Conservation (phyloP, 2,797 vertebrate species). For the Serranus cabrilla region DNA sequence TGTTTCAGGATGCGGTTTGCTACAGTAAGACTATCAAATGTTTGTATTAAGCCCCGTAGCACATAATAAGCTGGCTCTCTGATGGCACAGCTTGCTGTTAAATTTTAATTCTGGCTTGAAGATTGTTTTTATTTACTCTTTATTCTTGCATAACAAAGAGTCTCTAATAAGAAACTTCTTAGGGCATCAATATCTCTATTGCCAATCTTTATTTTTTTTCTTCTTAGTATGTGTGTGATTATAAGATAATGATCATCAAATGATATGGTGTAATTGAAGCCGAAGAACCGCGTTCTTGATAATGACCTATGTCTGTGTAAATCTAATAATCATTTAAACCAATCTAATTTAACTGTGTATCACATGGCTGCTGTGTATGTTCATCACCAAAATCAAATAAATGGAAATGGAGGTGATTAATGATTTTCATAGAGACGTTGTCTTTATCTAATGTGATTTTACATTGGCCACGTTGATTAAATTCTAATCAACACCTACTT, state of each 20-base stretch:
- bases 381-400: constrained; percentile 66
- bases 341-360: constrained; percentile 66
- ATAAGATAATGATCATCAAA: constrained; percentile 67
- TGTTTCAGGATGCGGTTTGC: constrained; percentile 73
- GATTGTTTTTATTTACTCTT: constrained; percentile 69
- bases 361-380: constrained; percentile 52
- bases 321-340: constrained; percentile 68
- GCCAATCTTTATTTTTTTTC: constrained; percentile 10
- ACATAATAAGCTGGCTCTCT: constrained; percentile 64
- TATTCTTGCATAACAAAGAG: constrained; percentile 66
- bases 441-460: constrained; percentile 61
- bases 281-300: constrained; percentile 50
- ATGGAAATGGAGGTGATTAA: constrained; percentile 54
- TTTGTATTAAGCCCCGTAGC: constrained; percentile 76
- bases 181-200: constrained; percentile 42
- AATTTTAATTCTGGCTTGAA: constrained; percentile 70
- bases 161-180: constrained; percentile 55
- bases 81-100: constrained; percentile 64
- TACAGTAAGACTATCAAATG: constrained; percentile 70
- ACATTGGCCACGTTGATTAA: constrained; percentile 62
- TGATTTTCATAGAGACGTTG: constrained; percentile 50
- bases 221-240: constrained; percentile 54
- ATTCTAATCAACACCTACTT: constrained; percentile 56
- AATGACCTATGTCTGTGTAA: constrained; percentile 55
- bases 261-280: constrained; percentile 62